Evolutionary conservation across 2,888 invertebrate genomes (phyloP), one percentile per base, ranked within the genome.

Genomic region (Drosophila multiciliata): DNA sequence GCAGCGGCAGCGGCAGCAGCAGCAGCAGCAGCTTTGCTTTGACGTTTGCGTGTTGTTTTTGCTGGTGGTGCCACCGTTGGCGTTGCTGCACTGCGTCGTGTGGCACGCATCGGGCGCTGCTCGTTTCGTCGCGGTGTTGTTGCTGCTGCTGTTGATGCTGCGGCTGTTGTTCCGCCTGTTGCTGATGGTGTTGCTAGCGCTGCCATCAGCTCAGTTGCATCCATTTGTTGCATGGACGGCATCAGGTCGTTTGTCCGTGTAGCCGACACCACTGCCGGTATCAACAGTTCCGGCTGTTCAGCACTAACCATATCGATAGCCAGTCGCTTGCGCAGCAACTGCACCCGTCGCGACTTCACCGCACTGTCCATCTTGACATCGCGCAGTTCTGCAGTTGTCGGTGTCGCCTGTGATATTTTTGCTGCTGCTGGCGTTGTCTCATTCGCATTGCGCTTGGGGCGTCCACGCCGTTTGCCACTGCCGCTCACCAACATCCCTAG

Each of bases 391-490:
- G 60, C 63, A 33, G 20, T 36, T 38, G 45, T n/a, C 32, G 60
- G 48, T 57, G 50, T 49, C 52, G 59, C 15, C 50, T 33, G 15
- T 32, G 38, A 9, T 15, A 45, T 17, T 40, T 38, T 20, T n/a
- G 57, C 32, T 45, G 57, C 23, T 33, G 57, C 20, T 26, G 72
- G n/a, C 17, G 45, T 42, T 7, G 55, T 20, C 12, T 77, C 81
- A 35, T 38, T 66, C 20, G 82, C 70, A 63, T 68, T 72, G 82
- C 94, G 94, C 63, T 94, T 91, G 1, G 94, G 94, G 35, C 94
- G 86, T 5, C 94, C 94, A n/a, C 94, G 92, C 73, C 93, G 82
- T 53, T 87, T 88, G 20, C 52, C 81, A 0, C 78, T 82, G 49
- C 68, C 29, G 71, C 29, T 52, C 2, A 67, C 50, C 1, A 76